Conservation (phyloP, 2,888 invertebrate genomes). For the Sialis fuliginosa region DNA sequence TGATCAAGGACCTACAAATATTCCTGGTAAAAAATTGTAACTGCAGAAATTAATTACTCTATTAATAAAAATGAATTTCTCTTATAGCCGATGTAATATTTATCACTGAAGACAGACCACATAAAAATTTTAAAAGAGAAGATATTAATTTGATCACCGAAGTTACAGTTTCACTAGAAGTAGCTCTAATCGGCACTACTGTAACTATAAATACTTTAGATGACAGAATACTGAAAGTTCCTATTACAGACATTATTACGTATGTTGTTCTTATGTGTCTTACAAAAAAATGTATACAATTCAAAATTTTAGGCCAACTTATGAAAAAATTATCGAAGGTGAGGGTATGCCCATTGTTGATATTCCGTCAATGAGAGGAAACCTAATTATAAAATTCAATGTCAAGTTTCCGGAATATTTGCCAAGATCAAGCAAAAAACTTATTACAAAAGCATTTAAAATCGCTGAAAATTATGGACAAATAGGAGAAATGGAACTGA, state of each 20-base stretch:
- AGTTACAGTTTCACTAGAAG: slow-evolving; percentile 40
- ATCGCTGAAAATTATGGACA: slow-evolving; percentile 21
- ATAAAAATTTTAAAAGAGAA: slow-evolving; percentile 44
- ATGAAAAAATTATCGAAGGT: slow-evolving; percentile 45
- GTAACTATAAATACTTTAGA: slow-evolving; percentile 52
- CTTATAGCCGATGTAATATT: slow-evolving; percentile 54
- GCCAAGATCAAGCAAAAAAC: slow-evolving; percentile 27
- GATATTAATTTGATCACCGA: slow-evolving; percentile 48
- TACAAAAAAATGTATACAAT: not conserved
- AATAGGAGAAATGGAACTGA: slow-evolving; percentile 20
- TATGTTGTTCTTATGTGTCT: slow-evolving; percentile 17
- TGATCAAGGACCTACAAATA: slow-evolving; percentile 55
- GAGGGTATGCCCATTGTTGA: slow-evolving; percentile 58
- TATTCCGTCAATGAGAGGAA: slow-evolving; percentile 42
- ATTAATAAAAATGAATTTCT: slow-evolving; percentile 1
- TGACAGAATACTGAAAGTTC: slow-evolving; percentile 43
- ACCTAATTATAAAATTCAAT: slow-evolving; percentile 49
- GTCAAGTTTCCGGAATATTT: slow-evolving; percentile 36
- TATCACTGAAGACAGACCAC: slow-evolving; percentile 50
- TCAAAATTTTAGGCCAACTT: slow-evolving; percentile 32
- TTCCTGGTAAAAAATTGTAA: slow-evolving; percentile 30
- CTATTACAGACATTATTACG: slow-evolving; percentile 53
- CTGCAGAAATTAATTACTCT: not conserved
- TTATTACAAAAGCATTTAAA: slow-evolving; percentile 21
- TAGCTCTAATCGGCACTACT: slow-evolving; percentile 52